Base-by-base conservation (phyloP, 37 sponge, comb jelly and placozoan species). In the Halisarca cf. caerulea region DNA sequence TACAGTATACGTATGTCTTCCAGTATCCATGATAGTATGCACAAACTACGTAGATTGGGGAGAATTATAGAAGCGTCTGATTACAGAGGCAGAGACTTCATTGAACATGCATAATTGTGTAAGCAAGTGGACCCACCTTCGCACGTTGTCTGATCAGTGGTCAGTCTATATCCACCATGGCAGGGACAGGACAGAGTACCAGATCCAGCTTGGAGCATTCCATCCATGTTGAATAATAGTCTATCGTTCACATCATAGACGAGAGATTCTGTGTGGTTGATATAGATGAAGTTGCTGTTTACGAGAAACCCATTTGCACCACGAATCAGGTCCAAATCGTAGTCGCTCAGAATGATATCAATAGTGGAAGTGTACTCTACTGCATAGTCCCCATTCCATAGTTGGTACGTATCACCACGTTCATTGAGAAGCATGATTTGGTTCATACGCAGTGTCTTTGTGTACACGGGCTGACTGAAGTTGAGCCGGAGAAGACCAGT, bases 381-480 rank as follows among this genome's bases (percentile, higher is more conserved):
- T 1, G 33, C 4, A 30, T 68, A 68, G 32, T 28, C 33, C 35
- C 69, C 69, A 3, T 68, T 68, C 69, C 69, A 68, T 17, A 68
- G 32, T 28, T 28, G n/a, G 30, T 34, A 28, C 3, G 35, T 32
- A 17, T 68, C 69, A 32, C 33, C 33, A 32, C 69, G 32, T 34
- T 68, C 69, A 68, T 68, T 68, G 35, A 34, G 35, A 18, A 68
- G 69, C 27, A 28, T 34, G 17, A 30, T 1, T 34, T 68, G 69
- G 15, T 28, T 68, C 17, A 68, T 27, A 34, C 35, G 35, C n/a
- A 68, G 35, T 1, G 69, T 68, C 34, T 68, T 68, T 0, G 69
- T 68, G 69, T 68, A 27, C 33, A 68, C 69, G 2, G 35, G 69
- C 35, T 68, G 69, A 30, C 69, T 68, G 69, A 68, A 68, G 69